Evolutionary conservation across 2,888 invertebrate genomes (phyloP).

Genomic region (Meganola albula): DNA sequence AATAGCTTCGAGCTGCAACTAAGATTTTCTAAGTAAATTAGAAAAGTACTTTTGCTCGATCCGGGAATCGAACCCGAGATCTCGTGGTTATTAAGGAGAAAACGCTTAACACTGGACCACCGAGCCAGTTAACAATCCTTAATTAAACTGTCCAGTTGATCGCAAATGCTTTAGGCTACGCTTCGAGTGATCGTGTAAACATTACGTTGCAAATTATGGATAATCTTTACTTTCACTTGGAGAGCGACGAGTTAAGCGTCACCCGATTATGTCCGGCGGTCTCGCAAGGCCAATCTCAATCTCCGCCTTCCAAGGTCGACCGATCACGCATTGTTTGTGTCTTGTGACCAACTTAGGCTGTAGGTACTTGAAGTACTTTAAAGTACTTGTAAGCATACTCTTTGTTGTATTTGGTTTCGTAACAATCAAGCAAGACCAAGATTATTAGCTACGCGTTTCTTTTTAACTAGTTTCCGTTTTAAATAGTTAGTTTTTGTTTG

Average conservation of each 20-base stretch:
- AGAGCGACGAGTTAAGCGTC: constrained; percentile 27
- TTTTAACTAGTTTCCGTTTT: constrained; percentile 13
- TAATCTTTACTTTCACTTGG: constrained; percentile 33
- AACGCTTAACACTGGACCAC: too few species aligned
- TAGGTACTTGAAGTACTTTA: not conserved
- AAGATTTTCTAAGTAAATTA: too few species aligned
- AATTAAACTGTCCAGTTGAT: constrained; percentile 9
- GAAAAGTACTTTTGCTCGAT: too few species aligned
- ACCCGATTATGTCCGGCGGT: constrained; percentile 32
- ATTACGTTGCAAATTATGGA: constrained; percentile 23
- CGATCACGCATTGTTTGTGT: constrained; percentile 41
- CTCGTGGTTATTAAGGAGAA: too few species aligned
- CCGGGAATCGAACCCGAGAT: too few species aligned
- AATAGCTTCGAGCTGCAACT: too few species aligned
- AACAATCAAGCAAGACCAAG: constrained; percentile 15
- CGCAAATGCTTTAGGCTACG: constrained; percentile 19
- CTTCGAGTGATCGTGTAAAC: constrained; percentile 18
- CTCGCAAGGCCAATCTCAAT: constrained; percentile 45
- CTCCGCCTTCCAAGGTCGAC: constrained; percentile 43
- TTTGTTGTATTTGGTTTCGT: constrained; percentile 33
- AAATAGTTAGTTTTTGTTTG: too few species aligned
- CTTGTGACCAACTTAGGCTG: constrained; percentile 2
- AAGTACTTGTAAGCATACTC: too few species aligned
- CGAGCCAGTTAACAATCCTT: too few species aligned
- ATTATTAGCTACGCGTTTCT: constrained; percentile 8